Evolutionary conservation across 2,113 vertebrate genomes (phyloP).

Genomic region (Microcebus griseorufus): DNA sequence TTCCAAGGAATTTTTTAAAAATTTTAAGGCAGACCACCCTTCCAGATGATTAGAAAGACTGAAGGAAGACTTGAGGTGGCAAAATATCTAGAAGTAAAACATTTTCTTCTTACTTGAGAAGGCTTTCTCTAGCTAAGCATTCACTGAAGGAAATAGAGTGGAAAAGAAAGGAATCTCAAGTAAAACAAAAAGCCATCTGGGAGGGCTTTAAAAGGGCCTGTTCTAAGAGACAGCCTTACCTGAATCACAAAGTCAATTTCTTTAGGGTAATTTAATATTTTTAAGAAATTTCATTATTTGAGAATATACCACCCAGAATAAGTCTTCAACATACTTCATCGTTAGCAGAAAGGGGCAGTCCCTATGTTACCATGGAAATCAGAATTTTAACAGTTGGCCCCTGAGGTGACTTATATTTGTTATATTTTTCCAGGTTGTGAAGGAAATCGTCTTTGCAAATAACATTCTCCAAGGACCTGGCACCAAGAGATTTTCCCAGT

Average conservation of each 20-base stretch:
- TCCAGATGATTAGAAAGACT: not conserved
- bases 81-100: not conserved
- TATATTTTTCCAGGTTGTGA: not conserved
- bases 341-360: not conserved
- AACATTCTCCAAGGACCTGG: not conserved
- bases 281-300: not conserved
- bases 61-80: not conserved
- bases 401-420: not conserved
- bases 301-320: not conserved
- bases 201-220: not conserved
- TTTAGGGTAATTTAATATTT: not conserved
- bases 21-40: not conserved
- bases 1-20: not conserved
- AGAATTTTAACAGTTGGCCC: not conserved
- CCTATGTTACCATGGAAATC: not conserved
- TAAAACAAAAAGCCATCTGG: not conserved
- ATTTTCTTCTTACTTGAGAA: not conserved
- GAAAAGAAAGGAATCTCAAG: not conserved
- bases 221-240: not conserved
- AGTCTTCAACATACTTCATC: not conserved
- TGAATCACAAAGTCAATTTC: not conserved
- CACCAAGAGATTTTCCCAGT: not conserved
- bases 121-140: not conserved
- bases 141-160: not conserved
- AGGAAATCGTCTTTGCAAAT: not conserved